Evolutionary conservation across 2,797 vertebrate genomes (phyloP), one percentile per base, ranked within the genome.

Genomic region (Hydrolagus colliei): DNA sequence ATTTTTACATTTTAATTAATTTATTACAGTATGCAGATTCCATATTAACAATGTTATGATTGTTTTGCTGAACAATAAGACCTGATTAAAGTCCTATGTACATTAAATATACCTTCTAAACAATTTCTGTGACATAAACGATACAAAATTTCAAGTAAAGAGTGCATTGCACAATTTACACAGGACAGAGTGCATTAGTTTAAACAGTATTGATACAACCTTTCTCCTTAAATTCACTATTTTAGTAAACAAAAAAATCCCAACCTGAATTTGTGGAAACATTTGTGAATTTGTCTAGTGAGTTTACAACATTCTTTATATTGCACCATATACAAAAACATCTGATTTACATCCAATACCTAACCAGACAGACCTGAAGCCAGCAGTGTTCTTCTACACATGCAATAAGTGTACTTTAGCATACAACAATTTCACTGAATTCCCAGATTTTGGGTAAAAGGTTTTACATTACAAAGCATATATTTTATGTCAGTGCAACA

Each of bases 41-140:
- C 79, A 84, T 63, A 68, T 68, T 68, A 82, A 71, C 65, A 84
- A 84, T 41, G 79, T 65, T 35, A 76, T 65, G 65, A 41, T 68
- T 63, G 16, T 68, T 84, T 84, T 68, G 79, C 35, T 68, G 32
- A 41, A 71, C 16, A 84, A 52, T 18, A 68, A 41, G 65, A 35
- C 20, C 3, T 32, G 71, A 71, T 41, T 68, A 20, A 32, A 65
- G 32, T n/a, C 74, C 32, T 14, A 32, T 35, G 32, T 52, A 71
- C 1, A 52, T 52, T 52, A 52, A 52, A 3, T 52, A 52, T 52
- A 52, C 41, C 27, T 52, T 52, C 41, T 27, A 68, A 22, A 68
- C 35, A 1, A 41, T 84, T 84, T 71, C 41, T 18, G 13, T 71
- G 65, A 35, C 65, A 41, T 9, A 35, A 41, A 12, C 20, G 41